Conservation (phyloP, 37 sponge, comb jelly and placozoan genomes). For the Diacarnus erythraeanus region DNA sequence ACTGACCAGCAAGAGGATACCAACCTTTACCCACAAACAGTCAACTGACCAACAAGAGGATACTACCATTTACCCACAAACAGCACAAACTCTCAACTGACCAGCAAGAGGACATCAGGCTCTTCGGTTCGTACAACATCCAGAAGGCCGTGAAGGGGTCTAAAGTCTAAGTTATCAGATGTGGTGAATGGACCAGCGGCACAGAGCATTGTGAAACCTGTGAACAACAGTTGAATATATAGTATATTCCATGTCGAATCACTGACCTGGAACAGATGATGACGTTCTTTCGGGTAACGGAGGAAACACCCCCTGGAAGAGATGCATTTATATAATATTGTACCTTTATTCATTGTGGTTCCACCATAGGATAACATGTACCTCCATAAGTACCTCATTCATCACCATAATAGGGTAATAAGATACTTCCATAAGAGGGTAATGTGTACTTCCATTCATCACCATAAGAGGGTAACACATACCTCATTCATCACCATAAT, state of each 20-base stretch:
- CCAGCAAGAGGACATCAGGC: constrained; percentile 73
- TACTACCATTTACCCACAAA: background rate
- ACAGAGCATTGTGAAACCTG: constrained; percentile 61
- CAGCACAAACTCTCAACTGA: background rate
- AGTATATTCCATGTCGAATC: background rate
- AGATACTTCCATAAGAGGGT: too few relatives aligned
- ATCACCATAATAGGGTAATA: too few relatives aligned
- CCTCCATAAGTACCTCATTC: too few relatives aligned
- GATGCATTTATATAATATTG: too few relatives aligned
- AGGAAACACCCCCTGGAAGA: constrained; percentile 12
- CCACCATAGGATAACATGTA: too few relatives aligned
- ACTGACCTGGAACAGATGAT: background rate
- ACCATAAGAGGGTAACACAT: background rate
- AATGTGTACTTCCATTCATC: too few relatives aligned
- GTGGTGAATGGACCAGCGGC: constrained; percentile 86
- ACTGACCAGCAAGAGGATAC: background rate
- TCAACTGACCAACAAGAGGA: too few relatives aligned
- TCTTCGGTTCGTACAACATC: constrained; percentile 27
- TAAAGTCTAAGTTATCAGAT: constrained; percentile 53
- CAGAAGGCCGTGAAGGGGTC: constrained; percentile 66
- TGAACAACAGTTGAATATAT: background rate
- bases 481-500: background rate
- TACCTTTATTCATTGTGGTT: too few relatives aligned
- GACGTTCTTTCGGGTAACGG: constrained; percentile 13
- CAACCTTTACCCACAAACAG: background rate